A percentile compares a stretch with the other conserved stretches of the same genome.
phyloP scores from a whole-genome alignment of 92 coral and sea anemone genomes.

The Nematostella vectensis region DNA sequence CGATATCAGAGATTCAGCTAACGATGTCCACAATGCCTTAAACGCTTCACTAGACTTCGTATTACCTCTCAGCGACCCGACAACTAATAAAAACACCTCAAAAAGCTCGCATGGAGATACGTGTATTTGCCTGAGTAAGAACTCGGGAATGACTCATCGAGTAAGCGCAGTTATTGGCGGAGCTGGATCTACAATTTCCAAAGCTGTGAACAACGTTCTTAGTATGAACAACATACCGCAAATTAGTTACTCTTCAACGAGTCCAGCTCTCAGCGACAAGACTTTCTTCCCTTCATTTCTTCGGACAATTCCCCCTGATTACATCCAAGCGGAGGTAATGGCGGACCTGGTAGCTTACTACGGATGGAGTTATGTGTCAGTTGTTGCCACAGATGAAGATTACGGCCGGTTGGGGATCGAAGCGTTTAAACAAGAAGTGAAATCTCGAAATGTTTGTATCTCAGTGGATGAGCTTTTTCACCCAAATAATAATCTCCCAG shows the following conservation, averaged over 20 bases:
- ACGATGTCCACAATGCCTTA: slow-evolving; percentile 72
- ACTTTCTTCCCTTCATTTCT: slow-evolving; percentile 75
- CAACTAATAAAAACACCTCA: slow-evolving; percentile 6
- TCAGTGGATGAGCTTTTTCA: slow-evolving; percentile 82
- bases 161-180: slow-evolving; percentile 83
- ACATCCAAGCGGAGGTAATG: slow-evolving; percentile 91
- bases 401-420: slow-evolving; percentile 88
- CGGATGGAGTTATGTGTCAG: slow-evolving; percentile 82
- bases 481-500: slow-evolving; percentile 50
- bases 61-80: background rate
- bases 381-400: slow-evolving; percentile 89
- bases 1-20: slow-evolving; percentile 78
- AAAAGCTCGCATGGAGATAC: slow-evolving; percentile 7
- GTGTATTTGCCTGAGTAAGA: slow-evolving; percentile 8
- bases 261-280: slow-evolving; percentile 84
- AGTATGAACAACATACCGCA: slow-evolving; percentile 66
- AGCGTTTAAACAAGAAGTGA: slow-evolving; percentile 77
- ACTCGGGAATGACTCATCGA: slow-evolving; percentile 13
- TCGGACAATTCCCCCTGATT: slow-evolving; percentile 90
- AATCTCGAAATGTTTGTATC: slow-evolving; percentile 67
- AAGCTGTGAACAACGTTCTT: slow-evolving; percentile 66
- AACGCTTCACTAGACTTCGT: slow-evolving; percentile 57
- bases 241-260: slow-evolving; percentile 93
- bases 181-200: slow-evolving; percentile 92
- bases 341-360: slow-evolving; percentile 61